Evolutionary conservation across 2,888 invertebrate genomes (phyloP), one percentile per base, ranked within the genome.

Genomic region (Latrodectus hesperus): DNA sequence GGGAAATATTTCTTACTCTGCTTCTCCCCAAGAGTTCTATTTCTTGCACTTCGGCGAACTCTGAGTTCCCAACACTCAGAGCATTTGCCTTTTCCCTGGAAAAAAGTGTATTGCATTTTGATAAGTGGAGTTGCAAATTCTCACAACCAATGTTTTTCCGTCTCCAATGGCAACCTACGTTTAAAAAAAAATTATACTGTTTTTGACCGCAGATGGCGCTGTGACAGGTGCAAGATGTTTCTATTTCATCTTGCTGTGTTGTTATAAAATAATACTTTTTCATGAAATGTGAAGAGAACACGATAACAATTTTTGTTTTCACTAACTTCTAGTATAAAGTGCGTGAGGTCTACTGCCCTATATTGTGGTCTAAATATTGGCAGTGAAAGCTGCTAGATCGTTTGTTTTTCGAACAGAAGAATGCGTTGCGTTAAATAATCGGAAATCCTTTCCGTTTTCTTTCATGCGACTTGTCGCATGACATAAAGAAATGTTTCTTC

Each of bases 311-410:
- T 16, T 16, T 60, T 60, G 12, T 16, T 60, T 60, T 60, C n/a
- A 60, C 11, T 60, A n/a, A 16, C 52, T 38, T 51, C 3, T 17
- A 26, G 17, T 11, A 12, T 10, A 55, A 68, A 68, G 67, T 77
- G 81, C 86, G 86, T 87, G 81, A 67, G 80, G n/a, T 17, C 22
- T 77, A 81, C 53, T 87, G 86, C 17, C 86, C 86, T 72, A 87
- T 22, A 87, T 81, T 75, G 55, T 11, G 55, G 6, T 60, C 60
- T 16, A 82, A 87, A 72, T 81, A 72, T 67, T 52, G 52, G 49
- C 60, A 73, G 26, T 87, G 81, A 87, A 73, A 87, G 64, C 85
- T 80, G 38, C 38, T 16, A 51, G 26, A 67, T 85, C 79, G 60
- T 85, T 80, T 70, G 64, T 73, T 75, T 53, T 86, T 64, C 51